A percentile compares a stretch with the other conserved stretches of the same genome.
Evolutionary conservation across 2,888 invertebrate genomes (phyloP).

Genomic region (Xylota sylvarum): DNA sequence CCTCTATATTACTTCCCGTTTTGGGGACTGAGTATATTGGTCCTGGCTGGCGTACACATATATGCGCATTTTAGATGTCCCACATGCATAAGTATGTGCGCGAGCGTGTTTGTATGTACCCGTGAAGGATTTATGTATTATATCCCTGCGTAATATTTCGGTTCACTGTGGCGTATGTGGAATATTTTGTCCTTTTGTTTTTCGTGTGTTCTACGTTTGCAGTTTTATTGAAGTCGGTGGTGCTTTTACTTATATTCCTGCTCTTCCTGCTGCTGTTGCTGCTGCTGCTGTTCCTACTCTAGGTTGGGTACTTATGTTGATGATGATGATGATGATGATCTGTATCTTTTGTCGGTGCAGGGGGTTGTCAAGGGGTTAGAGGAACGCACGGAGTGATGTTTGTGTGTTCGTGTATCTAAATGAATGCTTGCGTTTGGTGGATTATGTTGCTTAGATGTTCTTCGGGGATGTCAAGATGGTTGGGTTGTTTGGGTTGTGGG

Average conservation of each 20-base stretch:
- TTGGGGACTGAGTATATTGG: conserved; percentile 51
- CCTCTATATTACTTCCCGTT: conserved; percentile 60
- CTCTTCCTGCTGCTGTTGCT: conserved; percentile 9
- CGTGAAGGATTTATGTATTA: conserved; percentile 61
- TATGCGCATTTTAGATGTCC: conserved; percentile 50
- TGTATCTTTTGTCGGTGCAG: conserved; percentile 42
- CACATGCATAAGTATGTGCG: conserved; percentile 30
- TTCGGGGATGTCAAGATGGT: conserved; percentile 23
- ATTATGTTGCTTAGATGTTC: conserved; percentile 57
- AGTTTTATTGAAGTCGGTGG: conserved; percentile 69
- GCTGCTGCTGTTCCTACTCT: conserved; percentile 2
- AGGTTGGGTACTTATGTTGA: conserved; percentile 64
- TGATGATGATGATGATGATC: conserved; percentile 54
- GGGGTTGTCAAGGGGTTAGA: conserved; percentile 41
- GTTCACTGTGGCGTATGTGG: conserved; percentile 56
- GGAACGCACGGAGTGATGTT: conserved; percentile 44
- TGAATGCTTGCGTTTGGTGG: conserved; percentile 46
- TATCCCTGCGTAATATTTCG: conserved; percentile 59
- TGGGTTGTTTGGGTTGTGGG: conserved; percentile 14
- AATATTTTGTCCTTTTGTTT: conserved; percentile 49
- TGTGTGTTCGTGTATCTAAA: conserved; percentile 24
- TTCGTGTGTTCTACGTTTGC: conserved; percentile 29
- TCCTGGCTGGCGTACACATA: conserved; percentile 58
- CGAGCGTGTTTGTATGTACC: conserved; percentile 1
- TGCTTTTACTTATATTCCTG: conserved; percentile 28